These are phyloP conservation scores for Campylomormyrus tamandua DNA, from an alignment of 2,113 vertebrate species.

Conservation along the genomic window DNA sequence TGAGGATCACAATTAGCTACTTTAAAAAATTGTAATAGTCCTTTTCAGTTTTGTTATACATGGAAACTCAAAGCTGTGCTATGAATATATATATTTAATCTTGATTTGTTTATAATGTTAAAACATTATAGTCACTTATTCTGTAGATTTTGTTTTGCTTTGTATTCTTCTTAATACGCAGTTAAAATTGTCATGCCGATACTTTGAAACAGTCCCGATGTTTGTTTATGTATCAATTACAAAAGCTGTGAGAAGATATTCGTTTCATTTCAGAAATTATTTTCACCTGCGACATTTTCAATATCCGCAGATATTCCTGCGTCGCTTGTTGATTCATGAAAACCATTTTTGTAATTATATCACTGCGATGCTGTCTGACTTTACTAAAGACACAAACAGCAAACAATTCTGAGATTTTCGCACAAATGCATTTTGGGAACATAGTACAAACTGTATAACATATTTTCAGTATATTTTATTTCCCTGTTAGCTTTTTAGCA, in stretches of 20 bases:
- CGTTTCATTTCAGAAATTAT: background rate
- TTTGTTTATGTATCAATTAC: background rate
- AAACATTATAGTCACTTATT: background rate
- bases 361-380: background rate
- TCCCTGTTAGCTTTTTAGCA: constrained; percentile 40
- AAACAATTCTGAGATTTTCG: background rate
- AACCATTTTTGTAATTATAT: background rate
- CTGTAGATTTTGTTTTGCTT: background rate
- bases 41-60: background rate
- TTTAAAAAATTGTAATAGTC: background rate
- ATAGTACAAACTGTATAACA: background rate
- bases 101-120: background rate
- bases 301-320: background rate
- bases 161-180: background rate
- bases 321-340: background rate
- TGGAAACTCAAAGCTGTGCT: background rate
- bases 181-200: background rate
- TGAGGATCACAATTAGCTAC: background rate
- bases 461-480: constrained; percentile 53
- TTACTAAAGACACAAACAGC: background rate
- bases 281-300: background rate
- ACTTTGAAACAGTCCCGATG: background rate
- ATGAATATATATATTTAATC: background rate
- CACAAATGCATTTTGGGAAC: background rate
- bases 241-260: background rate